phyloP scores from a whole-genome alignment of 2,113 vertebrate genomes.

The Myxocyprinus asiaticus region DNA sequence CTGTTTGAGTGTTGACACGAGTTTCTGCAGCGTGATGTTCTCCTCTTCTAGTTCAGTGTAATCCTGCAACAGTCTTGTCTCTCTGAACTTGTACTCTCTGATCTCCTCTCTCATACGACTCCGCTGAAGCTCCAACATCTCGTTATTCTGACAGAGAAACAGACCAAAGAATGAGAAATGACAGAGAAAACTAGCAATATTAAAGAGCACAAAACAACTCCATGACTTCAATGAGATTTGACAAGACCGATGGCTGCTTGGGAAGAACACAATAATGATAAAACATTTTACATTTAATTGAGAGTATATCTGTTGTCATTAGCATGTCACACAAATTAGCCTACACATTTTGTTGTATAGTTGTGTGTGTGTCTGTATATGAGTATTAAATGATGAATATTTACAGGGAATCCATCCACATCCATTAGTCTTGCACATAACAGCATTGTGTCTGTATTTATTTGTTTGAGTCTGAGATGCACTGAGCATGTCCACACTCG shows the following conservation, averaged over 20 bases:
- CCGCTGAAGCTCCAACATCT: conserved; percentile 84
- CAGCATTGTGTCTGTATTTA: background rate
- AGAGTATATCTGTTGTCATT: no score
- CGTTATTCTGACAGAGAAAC: conserved; percentile 75
- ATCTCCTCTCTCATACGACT: conserved; percentile 87
- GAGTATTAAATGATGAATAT: background rate
- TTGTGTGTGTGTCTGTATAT: background rate
- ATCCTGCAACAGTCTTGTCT: conserved; percentile 85
- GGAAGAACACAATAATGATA: no score
- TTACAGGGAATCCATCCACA: background rate
- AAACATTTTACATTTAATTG: no score
- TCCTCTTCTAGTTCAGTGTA: conserved; percentile 90
- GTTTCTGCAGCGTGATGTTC: conserved; percentile 88
- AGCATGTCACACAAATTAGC: no score
- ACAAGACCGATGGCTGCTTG: no score
- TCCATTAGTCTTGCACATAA: conserved; percentile 1
- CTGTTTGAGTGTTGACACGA: conserved; percentile 87
- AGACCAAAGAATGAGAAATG: background rate
- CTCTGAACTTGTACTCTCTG: conserved; percentile 88
- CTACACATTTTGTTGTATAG: background rate
- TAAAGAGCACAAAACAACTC: no score
- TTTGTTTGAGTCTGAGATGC: background rate
- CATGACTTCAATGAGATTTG: no score
- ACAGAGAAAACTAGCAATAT: background rate
- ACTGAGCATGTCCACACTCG: conserved; percentile 7